Evolutionary conservation across 1,140 invertebrate genomes (phyloP).

Genomic region (Zaprionus camerounensis): DNA sequence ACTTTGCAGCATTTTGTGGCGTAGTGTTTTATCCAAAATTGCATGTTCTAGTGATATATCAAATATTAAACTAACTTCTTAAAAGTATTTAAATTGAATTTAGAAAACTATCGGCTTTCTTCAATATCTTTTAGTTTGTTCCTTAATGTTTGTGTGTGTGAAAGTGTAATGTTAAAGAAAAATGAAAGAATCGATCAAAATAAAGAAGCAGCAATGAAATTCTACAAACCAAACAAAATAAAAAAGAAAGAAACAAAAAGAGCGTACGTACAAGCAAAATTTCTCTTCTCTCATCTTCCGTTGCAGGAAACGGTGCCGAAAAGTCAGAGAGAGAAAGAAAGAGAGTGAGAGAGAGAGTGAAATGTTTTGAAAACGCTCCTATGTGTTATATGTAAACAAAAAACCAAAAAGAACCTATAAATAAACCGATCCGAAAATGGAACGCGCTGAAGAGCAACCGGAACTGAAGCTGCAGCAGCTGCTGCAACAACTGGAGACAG

Average conservation of each 20-base stretch:
- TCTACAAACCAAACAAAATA: slow-evolving; percentile 21
- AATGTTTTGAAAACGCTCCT: slow-evolving; percentile 39
- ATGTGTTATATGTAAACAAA: slow-evolving; percentile 26
- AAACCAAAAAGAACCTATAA: slow-evolving; percentile 8
- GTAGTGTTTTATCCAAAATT: slow-evolving; percentile 1
- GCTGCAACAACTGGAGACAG: slow-evolving; percentile 46
- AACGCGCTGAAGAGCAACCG: slow-evolving; percentile 27
- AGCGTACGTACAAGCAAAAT: slow-evolving; percentile 77
- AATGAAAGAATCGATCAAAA: slow-evolving; percentile 19
- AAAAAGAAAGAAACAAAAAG: slow-evolving; percentile 48
- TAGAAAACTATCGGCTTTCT: slow-evolving; percentile 5
- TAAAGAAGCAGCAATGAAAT: slow-evolving; percentile 21
- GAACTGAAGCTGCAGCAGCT: slow-evolving; percentile 53
- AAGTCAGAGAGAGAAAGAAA: slow-evolving; percentile 42
- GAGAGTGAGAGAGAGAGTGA: slow-evolving; percentile 42
- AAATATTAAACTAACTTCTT: slow-evolving; percentile 1
- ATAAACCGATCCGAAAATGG: slow-evolving; percentile 16
- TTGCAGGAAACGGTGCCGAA: slow-evolving; percentile 62
- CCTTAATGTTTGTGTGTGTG: slow-evolving; percentile 19
- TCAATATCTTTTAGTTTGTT: slow-evolving; percentile 26
- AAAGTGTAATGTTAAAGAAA: slow-evolving; percentile 12
- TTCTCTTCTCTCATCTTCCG: slow-evolving; percentile 80
- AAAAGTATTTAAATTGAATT: slow-evolving; percentile 1
- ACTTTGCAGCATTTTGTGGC: slow-evolving; percentile 17
- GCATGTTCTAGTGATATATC: slow-evolving; percentile 8